These are phyloP conservation scores for Notodonta ziczac DNA, from an alignment of 2,888 invertebrate genomes.

Conservation along the genomic window DNA sequence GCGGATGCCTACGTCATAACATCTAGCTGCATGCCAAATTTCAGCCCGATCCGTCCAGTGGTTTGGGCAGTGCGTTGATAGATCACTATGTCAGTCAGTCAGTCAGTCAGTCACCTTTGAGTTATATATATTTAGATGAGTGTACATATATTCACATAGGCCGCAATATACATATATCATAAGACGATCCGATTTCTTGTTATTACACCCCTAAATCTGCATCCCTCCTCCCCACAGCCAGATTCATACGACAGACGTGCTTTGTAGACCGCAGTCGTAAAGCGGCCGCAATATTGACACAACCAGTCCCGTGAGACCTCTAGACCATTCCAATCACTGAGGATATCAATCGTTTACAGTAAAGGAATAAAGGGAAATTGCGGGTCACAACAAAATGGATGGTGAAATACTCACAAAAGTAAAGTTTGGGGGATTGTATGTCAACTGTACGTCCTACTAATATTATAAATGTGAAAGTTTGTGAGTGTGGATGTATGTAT, in stretches of 20 bases:
- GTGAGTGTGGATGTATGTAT: too few relatives aligned
- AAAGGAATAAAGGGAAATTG: conserved; percentile 21
- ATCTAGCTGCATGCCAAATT: too few relatives aligned
- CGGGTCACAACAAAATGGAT: conserved; percentile 29
- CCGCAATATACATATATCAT: not conserved
- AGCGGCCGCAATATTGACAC: conserved; percentile 37
- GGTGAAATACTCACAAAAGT: conserved; percentile 20
- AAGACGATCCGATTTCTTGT: conserved; percentile 10
- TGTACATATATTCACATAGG: too few relatives aligned
- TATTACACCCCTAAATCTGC: conserved; percentile 11
- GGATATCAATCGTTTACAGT: conserved; percentile 25
- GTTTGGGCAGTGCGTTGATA: too few relatives aligned
- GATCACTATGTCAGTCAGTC: too few relatives aligned
- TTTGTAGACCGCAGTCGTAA: conserved; percentile 17
- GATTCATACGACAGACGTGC: conserved; percentile 15
- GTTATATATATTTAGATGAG: too few relatives aligned
- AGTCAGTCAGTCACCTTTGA: too few relatives aligned
- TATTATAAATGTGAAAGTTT: too few relatives aligned
- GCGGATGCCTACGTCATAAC: too few relatives aligned
- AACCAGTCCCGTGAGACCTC: conserved; percentile 31
- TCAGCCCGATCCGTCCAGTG: too few relatives aligned
- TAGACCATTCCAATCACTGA: conserved; percentile 30
- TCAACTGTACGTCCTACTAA: not conserved
- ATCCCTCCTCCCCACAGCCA: conserved; percentile 7
- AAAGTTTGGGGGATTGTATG: conserved; percentile 15